Base-by-base conservation (phyloP, 2,888 invertebrate genomes). In the Lithophane ornitopus region DNA sequence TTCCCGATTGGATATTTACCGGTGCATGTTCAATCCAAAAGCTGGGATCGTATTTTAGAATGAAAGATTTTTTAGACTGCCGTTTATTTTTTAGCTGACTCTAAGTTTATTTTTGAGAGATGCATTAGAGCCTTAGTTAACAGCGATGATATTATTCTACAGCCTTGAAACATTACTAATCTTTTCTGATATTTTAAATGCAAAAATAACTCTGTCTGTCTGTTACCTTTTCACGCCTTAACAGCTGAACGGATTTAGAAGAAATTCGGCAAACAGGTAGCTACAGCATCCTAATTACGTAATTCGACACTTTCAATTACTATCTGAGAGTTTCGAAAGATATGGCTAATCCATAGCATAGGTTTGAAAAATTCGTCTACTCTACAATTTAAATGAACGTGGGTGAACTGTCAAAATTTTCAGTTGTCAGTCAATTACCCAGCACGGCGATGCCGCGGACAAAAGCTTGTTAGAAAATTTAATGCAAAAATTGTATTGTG, bases 1-100 rank as follows among this genome's bases (percentile, higher is more conserved):
- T 81, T 80, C 70, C 70, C 66, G 41, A 54, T 63, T 80, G 84
- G 81, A 82, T 82, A 82, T 80, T 81, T 75, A 67, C 62, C n/a
- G 46, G 26, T 39, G 66, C 39, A 41, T 70, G 62, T 74, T 52
- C 84, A 84, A 84, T 83, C 49, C 75, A 49, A 67, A 67, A 34
- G 26, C 39, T 54, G 74, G n/a, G 26, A 83, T 79, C 41, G 59
- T 61, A 74, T 83, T 83, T 65, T 44, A 63, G 8, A 4, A 56
- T n/a, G 8, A 54, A 44, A 61, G 0, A n/a, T 56, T 67, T 61
- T 34, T 41, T 41, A 70, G n/a, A 49, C 34, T 8, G n/a, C 1
- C 1, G 6, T 41, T 74, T 76, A 62, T 70, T 76, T 76, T 80
- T 67, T 77, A 61, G 26, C 46, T 49, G 34, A n/a, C 22, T 12